phyloP scores from a whole-genome alignment of 2,888 invertebrate species.

The Gerris lacustris region DNA sequence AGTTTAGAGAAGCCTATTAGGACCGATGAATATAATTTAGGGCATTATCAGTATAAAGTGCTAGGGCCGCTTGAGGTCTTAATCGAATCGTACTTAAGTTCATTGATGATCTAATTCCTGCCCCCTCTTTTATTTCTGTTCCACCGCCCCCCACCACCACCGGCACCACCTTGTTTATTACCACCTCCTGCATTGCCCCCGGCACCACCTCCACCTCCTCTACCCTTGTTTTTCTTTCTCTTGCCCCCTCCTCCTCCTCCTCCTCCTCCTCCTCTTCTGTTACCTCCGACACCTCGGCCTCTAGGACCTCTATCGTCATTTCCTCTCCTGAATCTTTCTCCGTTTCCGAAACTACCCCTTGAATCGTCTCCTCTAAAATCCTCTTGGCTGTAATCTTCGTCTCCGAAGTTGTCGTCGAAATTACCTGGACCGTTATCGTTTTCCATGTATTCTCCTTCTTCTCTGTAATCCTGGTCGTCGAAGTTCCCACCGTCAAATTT shows the following conservation, averaged over 20 bases:
- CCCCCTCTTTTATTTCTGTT: not conserved
- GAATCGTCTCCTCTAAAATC: not conserved
- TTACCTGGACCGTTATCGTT: not conserved
- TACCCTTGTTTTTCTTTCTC: not conserved
- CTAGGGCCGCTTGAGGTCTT: too few species aligned
- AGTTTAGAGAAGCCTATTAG: too few species aligned
- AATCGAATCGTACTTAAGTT: too few species aligned
- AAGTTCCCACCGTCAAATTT: not conserved
- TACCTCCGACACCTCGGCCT: not conserved
- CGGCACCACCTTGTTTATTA: not conserved
- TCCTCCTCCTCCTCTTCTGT: not conserved
- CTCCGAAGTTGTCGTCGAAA: not conserved
- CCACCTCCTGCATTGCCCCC: not conserved
- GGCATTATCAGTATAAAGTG: too few species aligned
- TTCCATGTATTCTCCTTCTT: not conserved
- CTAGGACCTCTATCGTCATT: not conserved
- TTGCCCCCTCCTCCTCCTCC: not conserved
- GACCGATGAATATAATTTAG: too few species aligned
- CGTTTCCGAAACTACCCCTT: not conserved
- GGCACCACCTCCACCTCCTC: not conserved
- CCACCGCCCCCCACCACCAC: not conserved
- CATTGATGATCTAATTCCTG: not conserved
- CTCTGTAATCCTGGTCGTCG: not conserved
- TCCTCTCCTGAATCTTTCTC: slow-evolving; percentile 2
- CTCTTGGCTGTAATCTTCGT: not conserved